A percentile compares a stretch with the other conserved stretches of the same genome.
Conservation (phyloP, 2,113 vertebrate species). For the Menidia beryllina region DNA sequence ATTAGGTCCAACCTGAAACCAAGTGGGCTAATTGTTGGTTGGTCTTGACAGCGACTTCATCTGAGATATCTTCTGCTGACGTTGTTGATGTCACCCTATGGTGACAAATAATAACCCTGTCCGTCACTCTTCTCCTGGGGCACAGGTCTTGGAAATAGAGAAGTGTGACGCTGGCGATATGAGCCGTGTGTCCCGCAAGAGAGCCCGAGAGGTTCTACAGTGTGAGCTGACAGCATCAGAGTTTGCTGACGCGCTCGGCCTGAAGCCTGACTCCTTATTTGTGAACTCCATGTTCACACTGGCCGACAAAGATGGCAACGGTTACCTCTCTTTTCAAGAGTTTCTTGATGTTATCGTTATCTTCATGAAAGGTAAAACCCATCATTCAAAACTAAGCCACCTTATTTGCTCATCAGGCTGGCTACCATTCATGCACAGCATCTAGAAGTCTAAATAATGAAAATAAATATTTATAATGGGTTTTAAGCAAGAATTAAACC, state of each 20-base stretch:
- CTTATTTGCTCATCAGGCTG: not conserved
- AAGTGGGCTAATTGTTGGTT: slow-evolving; percentile 52
- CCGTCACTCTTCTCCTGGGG: slow-evolving; percentile 8
- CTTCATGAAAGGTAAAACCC: slow-evolving; percentile 93
- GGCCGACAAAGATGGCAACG: slow-evolving; percentile 94
- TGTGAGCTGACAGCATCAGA: slow-evolving; percentile 92
- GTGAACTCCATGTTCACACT: slow-evolving; percentile 96
- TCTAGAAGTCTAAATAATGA: not conserved
- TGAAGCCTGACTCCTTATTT: slow-evolving; percentile 91
- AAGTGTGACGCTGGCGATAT: slow-evolving; percentile 84
- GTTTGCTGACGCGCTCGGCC: slow-evolving; percentile 90
- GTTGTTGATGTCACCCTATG: slow-evolving; percentile 28
- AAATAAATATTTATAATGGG: not conserved
- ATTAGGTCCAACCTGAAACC: slow-evolving; percentile 29
- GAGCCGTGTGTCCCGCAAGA: slow-evolving; percentile 79
- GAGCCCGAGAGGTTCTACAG: slow-evolving; percentile 86
- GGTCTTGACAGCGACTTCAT: slow-evolving; percentile 47
- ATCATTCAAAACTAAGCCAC: not conserved
- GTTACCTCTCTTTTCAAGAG: slow-evolving; percentile 95
- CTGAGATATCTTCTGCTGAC: slow-evolving; percentile 38
- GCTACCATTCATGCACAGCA: not conserved
- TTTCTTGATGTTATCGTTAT: slow-evolving; percentile 94
- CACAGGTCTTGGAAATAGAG: slow-evolving; percentile 91
- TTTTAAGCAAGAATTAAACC: not conserved
- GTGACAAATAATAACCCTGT: slow-evolving; percentile 44